Percentiles rank a stretch among this genome's conserved stretches.
These are phyloP conservation scores for Stercorarius parasiticus DNA, from an alignment of 2,113 vertebrate genomes.

Conservation along the genomic window DNA sequence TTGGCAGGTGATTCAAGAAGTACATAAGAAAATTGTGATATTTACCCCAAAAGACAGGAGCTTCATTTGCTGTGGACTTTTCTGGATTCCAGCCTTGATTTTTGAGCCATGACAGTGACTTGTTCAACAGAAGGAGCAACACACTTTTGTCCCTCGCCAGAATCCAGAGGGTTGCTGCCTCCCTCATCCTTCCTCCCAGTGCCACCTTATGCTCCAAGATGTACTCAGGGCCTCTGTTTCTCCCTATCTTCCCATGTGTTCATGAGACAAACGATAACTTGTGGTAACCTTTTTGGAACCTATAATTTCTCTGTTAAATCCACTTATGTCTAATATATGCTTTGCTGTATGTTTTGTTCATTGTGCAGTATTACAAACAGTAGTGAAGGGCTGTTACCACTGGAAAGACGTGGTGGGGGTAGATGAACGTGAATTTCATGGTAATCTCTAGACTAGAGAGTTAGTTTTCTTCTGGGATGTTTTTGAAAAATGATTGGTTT, in stretches of 20 bases:
- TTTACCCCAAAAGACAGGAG: accelerated
- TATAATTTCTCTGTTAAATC: neutral
- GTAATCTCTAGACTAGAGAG: neutral
- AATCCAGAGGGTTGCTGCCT: neutral
- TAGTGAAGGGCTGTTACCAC: neutral
- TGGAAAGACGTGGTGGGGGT: neutral
- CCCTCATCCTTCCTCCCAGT: neutral
- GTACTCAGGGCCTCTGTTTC: no score
- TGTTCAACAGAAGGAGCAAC: neutral
- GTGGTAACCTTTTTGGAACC: neutral
- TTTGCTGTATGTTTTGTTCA: neutral
- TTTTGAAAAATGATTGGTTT: neutral
- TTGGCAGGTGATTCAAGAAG: neutral
- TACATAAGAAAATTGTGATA: neutral
- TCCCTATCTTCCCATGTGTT: neutral
- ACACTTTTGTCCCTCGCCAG: neutral
- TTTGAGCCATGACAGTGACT: neutral
- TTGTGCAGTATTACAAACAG: neutral
- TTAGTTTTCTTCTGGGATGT: neutral
- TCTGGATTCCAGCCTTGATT: neutral
- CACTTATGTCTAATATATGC: neutral
- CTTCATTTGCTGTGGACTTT: neutral
- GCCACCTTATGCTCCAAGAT: neutral
- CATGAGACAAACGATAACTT: neutral
- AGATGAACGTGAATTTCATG: neutral